Evolutionary conservation across 2,797 vertebrate species (phyloP), one percentile per base, ranked within the genome.

Genomic region (Dendrocincla tyrannina): DNA sequence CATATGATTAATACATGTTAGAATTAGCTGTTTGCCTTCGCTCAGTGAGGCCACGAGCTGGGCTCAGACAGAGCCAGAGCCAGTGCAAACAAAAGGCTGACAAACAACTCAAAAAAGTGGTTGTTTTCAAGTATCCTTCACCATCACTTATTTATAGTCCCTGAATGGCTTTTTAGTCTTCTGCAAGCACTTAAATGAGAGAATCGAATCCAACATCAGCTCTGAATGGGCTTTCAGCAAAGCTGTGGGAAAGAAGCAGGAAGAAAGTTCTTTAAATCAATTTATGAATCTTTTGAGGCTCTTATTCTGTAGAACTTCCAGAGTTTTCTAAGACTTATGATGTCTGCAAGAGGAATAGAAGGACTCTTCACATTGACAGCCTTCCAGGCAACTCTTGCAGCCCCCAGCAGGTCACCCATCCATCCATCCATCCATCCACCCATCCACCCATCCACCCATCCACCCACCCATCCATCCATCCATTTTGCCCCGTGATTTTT

Each of bases 1-100:
- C 44, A 18, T 63, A 30, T 80, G 52, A 77, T 77, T 80, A 83
- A 85, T 80, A 77, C 2, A 14, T 52, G 28, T 39, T 77, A 79
- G 75, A 89, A 91, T 93, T 93, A 73, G 70, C 44, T 46, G 82
- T 67, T 76, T 92, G 47, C 41, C 78, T 80, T 89, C 41, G 27
- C 59, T 89, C 66, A 19, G 24, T 9, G 27, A 66, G 47, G 30
- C 78, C 17, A 11, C 7, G 41, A 86, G 47, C 63, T 66, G n/a
- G 74, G 23, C 78, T 92, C 52, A 44, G 73, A 33, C 56, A 49
- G 42, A 73, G 41, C 30, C 39, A 62, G 76, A 77, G 41, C 28
- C 70, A 47, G 10, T 25, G 46, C 59, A 70, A 91, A 80, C 53
- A 91, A 27, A 78, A 66, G 13, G 25, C 81, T 77, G 79, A 6